Evolutionary conservation across 2,888 invertebrate genomes (phyloP).

Genomic region (Loripinus fragilis): DNA sequence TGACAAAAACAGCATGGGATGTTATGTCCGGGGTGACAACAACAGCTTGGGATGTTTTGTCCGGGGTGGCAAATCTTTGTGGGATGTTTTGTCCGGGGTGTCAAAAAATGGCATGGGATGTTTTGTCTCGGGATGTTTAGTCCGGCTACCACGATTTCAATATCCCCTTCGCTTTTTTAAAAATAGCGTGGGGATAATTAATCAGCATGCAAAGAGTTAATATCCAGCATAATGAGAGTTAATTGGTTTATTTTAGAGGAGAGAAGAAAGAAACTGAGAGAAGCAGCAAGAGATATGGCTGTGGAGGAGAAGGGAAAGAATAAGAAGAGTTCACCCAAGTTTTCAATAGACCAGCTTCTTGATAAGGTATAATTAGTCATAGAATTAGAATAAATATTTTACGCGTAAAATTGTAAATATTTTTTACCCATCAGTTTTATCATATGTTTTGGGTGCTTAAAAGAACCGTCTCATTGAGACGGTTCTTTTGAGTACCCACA

Average conservation of each 20-base stretch:
- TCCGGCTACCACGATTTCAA: neutral
- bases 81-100: neutral
- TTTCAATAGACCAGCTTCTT: conserved; percentile 72
- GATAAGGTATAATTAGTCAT: conserved; percentile 74
- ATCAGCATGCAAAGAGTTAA: neutral
- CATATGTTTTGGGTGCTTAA: too few species aligned
- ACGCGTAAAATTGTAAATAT: too few species aligned
- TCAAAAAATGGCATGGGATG: neutral
- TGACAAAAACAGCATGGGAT: too few species aligned
- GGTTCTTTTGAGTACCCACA: too few species aligned
- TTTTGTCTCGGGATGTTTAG: neutral
- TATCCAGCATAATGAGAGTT: neutral
- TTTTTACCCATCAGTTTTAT: too few species aligned
- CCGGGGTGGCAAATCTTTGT: too few species aligned
- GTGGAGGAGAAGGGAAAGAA: conserved; percentile 54
- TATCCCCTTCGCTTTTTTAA: neutral
- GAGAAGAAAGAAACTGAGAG: conserved; percentile 64
- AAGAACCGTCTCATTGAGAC: too few species aligned
- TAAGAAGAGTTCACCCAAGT: conserved; percentile 42
- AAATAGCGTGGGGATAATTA: neutral
- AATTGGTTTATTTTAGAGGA: conserved; percentile 59
- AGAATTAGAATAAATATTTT: too few species aligned
- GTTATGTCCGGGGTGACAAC: too few species aligned
- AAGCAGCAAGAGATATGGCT: conserved; percentile 60
- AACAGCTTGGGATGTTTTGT: too few species aligned